phyloP scores from a whole-genome alignment of 2,113 vertebrate species.

The Amblyornis subalaris region DNA sequence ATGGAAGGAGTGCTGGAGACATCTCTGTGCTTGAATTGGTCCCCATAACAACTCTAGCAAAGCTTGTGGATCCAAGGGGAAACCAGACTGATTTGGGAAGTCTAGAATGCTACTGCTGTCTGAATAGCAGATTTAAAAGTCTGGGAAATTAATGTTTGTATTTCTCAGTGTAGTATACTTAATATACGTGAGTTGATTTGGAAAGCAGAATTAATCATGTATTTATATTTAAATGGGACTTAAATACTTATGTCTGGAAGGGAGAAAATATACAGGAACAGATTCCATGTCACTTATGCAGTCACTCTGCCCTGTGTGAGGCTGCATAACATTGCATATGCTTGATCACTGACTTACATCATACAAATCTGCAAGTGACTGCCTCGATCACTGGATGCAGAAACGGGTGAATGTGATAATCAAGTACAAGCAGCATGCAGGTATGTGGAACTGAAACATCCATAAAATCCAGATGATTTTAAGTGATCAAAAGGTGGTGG shows the following conservation, averaged over 20 bases:
- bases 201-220: neutral
- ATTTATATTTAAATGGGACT: neutral
- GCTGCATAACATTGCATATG: fast-evolving
- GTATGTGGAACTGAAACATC: neutral
- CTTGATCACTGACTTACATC: neutral
- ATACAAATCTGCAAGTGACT: neutral
- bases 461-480: neutral
- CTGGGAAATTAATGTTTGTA: neutral
- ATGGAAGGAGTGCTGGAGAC: neutral
- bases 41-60: neutral
- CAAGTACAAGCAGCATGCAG: neutral
- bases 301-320: neutral
- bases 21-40: neutral
- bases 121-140: neutral
- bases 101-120: neutral
- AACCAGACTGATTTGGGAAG: neutral
- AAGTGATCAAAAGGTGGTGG: neutral
- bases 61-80: neutral
- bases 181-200: neutral
- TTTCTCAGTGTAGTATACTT: neutral
- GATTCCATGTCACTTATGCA: neutral
- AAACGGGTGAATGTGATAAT: neutral
- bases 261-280: neutral
- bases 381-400: neutral
- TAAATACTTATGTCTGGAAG: neutral